A percentile compares a stretch with the other conserved stretches of the same genome.
phyloP scores from a whole-genome alignment of 2,113 vertebrate species.

The Bos javanicus region DNA sequence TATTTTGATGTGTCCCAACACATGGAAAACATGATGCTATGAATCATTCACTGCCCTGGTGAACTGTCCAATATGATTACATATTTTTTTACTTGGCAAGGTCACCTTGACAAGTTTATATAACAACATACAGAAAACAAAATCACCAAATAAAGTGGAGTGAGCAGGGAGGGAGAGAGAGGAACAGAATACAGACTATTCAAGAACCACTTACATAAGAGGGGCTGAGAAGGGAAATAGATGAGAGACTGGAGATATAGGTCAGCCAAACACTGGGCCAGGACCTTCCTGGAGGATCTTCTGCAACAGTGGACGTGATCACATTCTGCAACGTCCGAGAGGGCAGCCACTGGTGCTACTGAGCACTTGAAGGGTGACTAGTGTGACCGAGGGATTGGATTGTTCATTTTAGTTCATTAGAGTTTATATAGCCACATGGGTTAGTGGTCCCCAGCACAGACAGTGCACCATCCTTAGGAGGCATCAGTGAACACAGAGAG shows the following conservation, averaged over 20 bases:
- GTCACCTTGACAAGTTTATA: slow-evolving; percentile 51
- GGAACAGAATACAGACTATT: background rate
- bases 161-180: background rate
- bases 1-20: slow-evolving; percentile 46
- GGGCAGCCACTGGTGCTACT: rapidly evolving
- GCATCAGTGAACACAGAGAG: background rate
- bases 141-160: background rate
- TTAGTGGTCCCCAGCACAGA: background rate
- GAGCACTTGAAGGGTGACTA: background rate
- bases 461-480: background rate
- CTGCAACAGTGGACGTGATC: rapidly evolving
- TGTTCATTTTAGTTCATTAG: background rate
- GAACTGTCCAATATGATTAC: slow-evolving; percentile 49
- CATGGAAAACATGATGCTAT: slow-evolving; percentile 47
- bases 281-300: background rate
- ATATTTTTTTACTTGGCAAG: slow-evolving; percentile 16
- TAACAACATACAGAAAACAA: slow-evolving; percentile 34
- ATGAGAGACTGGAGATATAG: background rate
- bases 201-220: background rate
- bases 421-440: background rate
- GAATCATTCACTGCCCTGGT: slow-evolving; percentile 49
- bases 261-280: background rate
- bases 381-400: background rate
- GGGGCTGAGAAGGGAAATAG: background rate
- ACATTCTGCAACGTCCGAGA: rapidly evolving